A percentile compares a stretch with the other conserved stretches of the same genome.
phyloP scores from a whole-genome alignment of 2,888 invertebrate genomes.

The Oscheius sp. region DNA sequence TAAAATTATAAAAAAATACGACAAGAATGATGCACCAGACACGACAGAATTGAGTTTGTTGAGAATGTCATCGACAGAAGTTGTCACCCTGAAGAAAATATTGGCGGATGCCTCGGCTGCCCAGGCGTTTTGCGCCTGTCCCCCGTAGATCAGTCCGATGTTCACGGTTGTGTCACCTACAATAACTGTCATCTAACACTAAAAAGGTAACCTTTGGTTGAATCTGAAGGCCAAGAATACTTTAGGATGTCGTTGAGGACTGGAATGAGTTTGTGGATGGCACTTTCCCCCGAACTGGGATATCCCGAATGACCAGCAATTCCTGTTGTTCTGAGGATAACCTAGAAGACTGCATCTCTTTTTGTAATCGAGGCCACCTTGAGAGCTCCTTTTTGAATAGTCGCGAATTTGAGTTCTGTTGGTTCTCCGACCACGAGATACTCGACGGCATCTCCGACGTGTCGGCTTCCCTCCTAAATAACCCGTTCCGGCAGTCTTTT shows the following conservation, averaged over 20 bases:
- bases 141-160: slow-evolving; percentile 66
- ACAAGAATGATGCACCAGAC: slow-evolving; percentile 42
- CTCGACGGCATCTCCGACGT: slow-evolving; percentile 34
- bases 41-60: slow-evolving; percentile 40
- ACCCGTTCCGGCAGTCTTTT: too few relatives aligned
- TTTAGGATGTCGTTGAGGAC: slow-evolving; percentile 60
- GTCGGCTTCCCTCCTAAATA: slow-evolving; percentile 21
- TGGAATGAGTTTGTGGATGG: slow-evolving; percentile 65
- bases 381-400: slow-evolving; percentile 69
- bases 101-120: slow-evolving; percentile 63
- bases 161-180: slow-evolving; percentile 67
- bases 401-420: slow-evolving; percentile 67
- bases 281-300: slow-evolving; percentile 65
- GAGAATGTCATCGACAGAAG: slow-evolving; percentile 49
- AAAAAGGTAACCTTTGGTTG: slow-evolving; percentile 44
- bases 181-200: neutral
- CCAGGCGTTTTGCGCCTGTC: slow-evolving; percentile 70
- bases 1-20: slow-evolving; percentile 39
- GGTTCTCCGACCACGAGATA: slow-evolving; percentile 71
- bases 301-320: slow-evolving; percentile 68
- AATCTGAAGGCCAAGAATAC: slow-evolving; percentile 62
- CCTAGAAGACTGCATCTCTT: slow-evolving; percentile 35
- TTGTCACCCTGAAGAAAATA: slow-evolving; percentile 61
- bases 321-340: slow-evolving; percentile 48
- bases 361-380: slow-evolving; percentile 54